phyloP scores from a whole-genome alignment of 2,888 invertebrate species.

The Mesochorus sp. region DNA sequence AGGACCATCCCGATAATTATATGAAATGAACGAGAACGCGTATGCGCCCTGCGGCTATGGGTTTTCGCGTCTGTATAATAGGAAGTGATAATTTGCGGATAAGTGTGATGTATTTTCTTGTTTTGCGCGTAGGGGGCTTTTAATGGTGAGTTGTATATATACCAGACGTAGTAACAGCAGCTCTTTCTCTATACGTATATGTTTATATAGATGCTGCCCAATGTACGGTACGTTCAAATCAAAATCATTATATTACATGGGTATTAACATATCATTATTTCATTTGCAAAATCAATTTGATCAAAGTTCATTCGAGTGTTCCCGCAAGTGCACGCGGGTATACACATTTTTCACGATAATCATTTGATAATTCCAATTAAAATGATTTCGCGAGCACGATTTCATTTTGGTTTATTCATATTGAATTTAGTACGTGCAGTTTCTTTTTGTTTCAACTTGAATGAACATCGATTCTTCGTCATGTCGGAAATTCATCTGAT shows the following conservation, averaged over 20 bases:
- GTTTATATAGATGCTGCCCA: neutral
- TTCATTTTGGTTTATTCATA: neutral
- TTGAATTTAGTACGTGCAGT: too few species aligned
- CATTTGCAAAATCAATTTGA: neutral
- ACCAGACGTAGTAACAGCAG: neutral
- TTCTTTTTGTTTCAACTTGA: too few species aligned
- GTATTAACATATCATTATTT: neutral
- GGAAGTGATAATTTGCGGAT: constrained; percentile 74
- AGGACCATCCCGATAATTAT: constrained; percentile 74
- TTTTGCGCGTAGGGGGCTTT: constrained; percentile 51
- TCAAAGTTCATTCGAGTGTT: neutral
- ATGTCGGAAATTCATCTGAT: constrained; percentile 48
- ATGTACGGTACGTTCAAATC: neutral
- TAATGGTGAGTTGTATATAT: constrained; percentile 8
- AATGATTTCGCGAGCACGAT: too few species aligned
- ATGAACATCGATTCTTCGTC: neutral
- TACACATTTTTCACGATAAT: neutral
- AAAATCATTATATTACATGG: neutral
- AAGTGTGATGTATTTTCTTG: constrained; percentile 71
- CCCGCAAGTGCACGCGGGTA: neutral
- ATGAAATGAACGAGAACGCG: constrained; percentile 74
- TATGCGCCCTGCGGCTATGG: constrained; percentile 41
- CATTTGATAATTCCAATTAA: too few species aligned
- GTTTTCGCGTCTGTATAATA: constrained; percentile 65
- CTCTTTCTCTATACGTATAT: neutral